These are phyloP conservation scores for Lasioglossum oenotherae DNA, from an alignment of 2,888 invertebrate species.

Conservation along the genomic window DNA sequence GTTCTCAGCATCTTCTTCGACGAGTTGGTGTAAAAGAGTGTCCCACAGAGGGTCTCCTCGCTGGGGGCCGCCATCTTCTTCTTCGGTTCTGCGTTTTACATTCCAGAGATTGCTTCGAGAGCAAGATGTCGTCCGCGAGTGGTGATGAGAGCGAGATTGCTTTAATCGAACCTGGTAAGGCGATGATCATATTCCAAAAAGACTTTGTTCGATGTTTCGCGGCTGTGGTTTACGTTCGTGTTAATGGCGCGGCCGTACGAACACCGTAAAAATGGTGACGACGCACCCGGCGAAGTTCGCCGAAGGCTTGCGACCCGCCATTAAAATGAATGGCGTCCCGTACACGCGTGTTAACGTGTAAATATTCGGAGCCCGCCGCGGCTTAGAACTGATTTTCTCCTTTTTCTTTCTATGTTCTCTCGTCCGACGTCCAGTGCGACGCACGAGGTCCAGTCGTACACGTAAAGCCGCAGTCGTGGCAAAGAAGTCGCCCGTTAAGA, in stretches of 20 bases:
- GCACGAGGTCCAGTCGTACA: constrained; percentile 87
- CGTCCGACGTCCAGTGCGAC: constrained; percentile 83
- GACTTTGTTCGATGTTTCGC: not conserved
- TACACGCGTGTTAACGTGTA: constrained; percentile 47
- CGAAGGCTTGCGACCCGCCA: constrained; percentile 73
- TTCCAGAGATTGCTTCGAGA: constrained; percentile 57
- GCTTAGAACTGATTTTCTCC: not conserved
- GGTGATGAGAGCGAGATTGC: constrained; percentile 80
- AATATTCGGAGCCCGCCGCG: constrained; percentile 45
- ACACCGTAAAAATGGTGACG: constrained; percentile 1
- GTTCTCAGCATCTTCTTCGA: not conserved
- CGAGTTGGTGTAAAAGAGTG: not conserved
- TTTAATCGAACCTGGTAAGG: constrained; percentile 78
- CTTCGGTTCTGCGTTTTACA: constrained; percentile 65
- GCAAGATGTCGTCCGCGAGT: constrained; percentile 80
- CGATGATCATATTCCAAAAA: constrained; percentile 24
- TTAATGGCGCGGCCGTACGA: not conserved
- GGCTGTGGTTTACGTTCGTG: not conserved
- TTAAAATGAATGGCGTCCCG: constrained; percentile 75
- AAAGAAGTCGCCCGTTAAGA: constrained; percentile 80
- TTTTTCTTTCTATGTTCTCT: not conserved
- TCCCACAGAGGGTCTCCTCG: constrained; percentile 11
- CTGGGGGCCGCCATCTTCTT: constrained; percentile 62
- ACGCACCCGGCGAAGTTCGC: constrained; percentile 37
- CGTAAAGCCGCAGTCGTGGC: constrained; percentile 76